Percentiles rank a stretch among this genome's conserved stretches.
phyloP scores from a whole-genome alignment of 2,888 invertebrate genomes.

The Mantis religiosa region DNA sequence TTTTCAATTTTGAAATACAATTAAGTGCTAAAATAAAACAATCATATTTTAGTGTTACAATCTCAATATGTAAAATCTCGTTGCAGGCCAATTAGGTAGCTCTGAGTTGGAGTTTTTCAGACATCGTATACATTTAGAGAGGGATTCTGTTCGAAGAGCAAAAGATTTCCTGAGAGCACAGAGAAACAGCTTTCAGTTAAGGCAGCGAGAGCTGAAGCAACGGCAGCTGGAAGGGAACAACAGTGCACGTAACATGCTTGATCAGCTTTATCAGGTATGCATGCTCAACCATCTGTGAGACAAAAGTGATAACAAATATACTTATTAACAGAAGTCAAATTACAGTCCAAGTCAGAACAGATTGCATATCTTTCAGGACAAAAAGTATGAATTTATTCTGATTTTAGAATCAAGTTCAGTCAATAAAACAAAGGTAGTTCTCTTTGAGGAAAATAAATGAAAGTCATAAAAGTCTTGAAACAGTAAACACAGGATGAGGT shows the following conservation, averaged over 20 bases:
- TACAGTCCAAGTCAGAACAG: too few species aligned
- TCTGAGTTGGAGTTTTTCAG: constrained; percentile 78
- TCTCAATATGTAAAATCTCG: background rate
- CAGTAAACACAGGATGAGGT: too few species aligned
- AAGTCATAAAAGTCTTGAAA: too few species aligned
- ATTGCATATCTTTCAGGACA: too few species aligned
- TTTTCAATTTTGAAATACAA: background rate
- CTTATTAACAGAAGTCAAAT: too few species aligned
- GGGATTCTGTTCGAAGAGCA: constrained; percentile 79
- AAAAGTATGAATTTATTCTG: too few species aligned
- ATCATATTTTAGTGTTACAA: background rate
- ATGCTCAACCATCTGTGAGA: too few species aligned
- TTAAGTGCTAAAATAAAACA: background rate
- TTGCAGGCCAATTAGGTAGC: constrained; percentile 36
- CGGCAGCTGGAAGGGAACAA: constrained; percentile 21
- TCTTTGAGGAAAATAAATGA: too few species aligned
- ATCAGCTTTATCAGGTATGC: constrained; percentile 28
- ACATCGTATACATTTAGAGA: constrained; percentile 73
- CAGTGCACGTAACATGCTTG: constrained; percentile 27
- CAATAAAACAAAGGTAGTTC: too few species aligned
- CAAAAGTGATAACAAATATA: too few species aligned
- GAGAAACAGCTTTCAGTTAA: constrained; percentile 62
- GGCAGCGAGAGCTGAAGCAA: constrained; percentile 51
- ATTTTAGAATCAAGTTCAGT: too few species aligned
- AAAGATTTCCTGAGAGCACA: constrained; percentile 68